A percentile compares a stretch with the other conserved stretches of the same genome.
These are phyloP conservation scores for Phanerotoma sp. DNA, from an alignment of 2,888 invertebrate genomes.

Conservation along the genomic window DNA sequence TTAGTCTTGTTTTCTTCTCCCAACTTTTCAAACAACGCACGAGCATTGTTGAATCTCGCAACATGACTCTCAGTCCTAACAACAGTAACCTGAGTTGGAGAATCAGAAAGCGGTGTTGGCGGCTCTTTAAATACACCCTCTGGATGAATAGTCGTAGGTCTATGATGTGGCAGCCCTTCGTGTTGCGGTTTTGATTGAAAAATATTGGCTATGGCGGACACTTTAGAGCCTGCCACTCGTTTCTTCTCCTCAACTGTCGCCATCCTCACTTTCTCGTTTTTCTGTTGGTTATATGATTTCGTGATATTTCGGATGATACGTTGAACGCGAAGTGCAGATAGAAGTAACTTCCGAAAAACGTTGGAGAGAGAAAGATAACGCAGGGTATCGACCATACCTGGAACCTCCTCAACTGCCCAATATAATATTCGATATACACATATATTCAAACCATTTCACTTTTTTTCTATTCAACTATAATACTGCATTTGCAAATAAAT, in stretches of 20 bases:
- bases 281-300: conserved; percentile 21
- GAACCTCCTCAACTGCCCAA: conserved; percentile 24
- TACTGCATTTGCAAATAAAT: conserved; percentile 2
- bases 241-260: conserved; percentile 71
- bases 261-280: conserved; percentile 43
- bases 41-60: conserved; percentile 87
- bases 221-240: conserved; percentile 74
- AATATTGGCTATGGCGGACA: conserved; percentile 88
- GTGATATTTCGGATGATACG: conserved; percentile 18
- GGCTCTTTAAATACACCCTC: conserved; percentile 55
- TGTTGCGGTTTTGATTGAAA: conserved; percentile 67
- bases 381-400: conserved; percentile 28
- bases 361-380: conserved; percentile 21
- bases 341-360: conserved; percentile 23
- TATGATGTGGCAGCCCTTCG: conserved; percentile 45
- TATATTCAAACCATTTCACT: no score
- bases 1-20: conserved; percentile 70
- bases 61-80: conserved; percentile 87
- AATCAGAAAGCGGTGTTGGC: conserved; percentile 55
- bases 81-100: conserved; percentile 67
- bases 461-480: conserved; percentile 1
- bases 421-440: conserved; percentile 1
- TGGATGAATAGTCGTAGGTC: conserved; percentile 46
- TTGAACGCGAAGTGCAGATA: conserved; percentile 20
- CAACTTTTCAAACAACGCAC: conserved; percentile 88